phyloP scores from a whole-genome alignment of 1,140 invertebrate species.

The Vollenhovia emeryi region DNA sequence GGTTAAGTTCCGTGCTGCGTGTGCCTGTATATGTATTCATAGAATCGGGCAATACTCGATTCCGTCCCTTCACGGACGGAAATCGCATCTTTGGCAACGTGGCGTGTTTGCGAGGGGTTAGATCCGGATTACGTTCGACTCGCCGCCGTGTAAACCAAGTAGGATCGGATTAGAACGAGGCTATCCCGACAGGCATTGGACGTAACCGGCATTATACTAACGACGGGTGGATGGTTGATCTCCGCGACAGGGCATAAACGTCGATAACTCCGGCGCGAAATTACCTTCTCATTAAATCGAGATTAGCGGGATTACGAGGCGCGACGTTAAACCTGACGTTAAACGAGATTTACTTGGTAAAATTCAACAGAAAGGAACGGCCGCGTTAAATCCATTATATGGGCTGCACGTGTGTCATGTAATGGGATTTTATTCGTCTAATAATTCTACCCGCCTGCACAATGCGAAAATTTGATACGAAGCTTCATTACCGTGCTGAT shows the following conservation, averaged over 20 bases:
- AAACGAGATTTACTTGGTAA: constrained; percentile 3
- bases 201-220: constrained; percentile 58
- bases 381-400: constrained; percentile 7
- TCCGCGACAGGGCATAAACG: constrained; percentile 43
- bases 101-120: constrained; percentile 39
- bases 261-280: constrained; percentile 35
- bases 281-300: constrained; percentile 52
- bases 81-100: constrained; percentile 16
- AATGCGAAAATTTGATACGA: neutral
- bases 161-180: constrained; percentile 66
- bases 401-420: neutral
- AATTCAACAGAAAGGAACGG: constrained; percentile 2
- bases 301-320: constrained; percentile 43
- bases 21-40: neutral
- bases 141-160: constrained; percentile 67
- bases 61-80: constrained; percentile 10
- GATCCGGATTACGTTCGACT: constrained; percentile 69
- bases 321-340: constrained; percentile 14
- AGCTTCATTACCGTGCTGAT: constrained; percentile 14
- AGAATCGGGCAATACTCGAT: constrained; percentile 17
- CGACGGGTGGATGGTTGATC: constrained; percentile 57
- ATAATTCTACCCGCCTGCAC: neutral
- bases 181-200: constrained; percentile 56
- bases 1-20: neutral
- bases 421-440: constrained; percentile 8